phyloP scores from a whole-genome alignment of 2,888 invertebrate species.

The Morinoia aosen region DNA sequence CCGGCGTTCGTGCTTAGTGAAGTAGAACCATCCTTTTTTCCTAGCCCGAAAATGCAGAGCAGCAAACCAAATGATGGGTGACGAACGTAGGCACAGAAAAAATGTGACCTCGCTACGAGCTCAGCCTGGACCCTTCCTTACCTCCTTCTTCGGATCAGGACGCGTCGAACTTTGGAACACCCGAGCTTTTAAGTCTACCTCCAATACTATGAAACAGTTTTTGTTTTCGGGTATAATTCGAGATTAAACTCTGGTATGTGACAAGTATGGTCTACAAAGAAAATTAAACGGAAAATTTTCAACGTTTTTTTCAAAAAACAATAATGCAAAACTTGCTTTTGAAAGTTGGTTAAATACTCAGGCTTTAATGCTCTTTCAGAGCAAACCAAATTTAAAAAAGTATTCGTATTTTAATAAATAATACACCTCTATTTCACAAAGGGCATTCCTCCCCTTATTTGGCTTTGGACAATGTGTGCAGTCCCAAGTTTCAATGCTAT shows the following conservation, averaged over 20 bases:
- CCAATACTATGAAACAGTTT: background rate
- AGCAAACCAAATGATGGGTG: slow-evolving; percentile 51
- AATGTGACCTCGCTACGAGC: slow-evolving; percentile 43
- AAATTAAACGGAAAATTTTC: background rate
- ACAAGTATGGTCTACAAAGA: background rate
- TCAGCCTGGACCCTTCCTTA: background rate
- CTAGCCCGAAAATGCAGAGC: slow-evolving; percentile 46
- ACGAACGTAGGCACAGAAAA: slow-evolving; percentile 36
- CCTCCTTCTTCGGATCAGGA: background rate
- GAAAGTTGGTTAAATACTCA: background rate
- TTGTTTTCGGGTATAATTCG: background rate
- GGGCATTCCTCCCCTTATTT: too few species aligned
- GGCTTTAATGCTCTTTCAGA: background rate
- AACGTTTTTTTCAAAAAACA: background rate
- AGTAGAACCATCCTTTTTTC: slow-evolving; percentile 40
- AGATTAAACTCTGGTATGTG: background rate
- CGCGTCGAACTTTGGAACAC: background rate
- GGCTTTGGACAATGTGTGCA: too few species aligned
- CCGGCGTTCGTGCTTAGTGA: slow-evolving; percentile 33
- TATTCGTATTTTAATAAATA: background rate
- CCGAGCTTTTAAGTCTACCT: background rate
- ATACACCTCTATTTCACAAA: background rate
- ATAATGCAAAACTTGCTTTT: background rate
- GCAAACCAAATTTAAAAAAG: background rate
- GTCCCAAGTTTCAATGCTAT: too few species aligned